Evolutionary conservation across 2,797 vertebrate genomes (phyloP).

Genomic region (Lagorchestes hirsutus): DNA sequence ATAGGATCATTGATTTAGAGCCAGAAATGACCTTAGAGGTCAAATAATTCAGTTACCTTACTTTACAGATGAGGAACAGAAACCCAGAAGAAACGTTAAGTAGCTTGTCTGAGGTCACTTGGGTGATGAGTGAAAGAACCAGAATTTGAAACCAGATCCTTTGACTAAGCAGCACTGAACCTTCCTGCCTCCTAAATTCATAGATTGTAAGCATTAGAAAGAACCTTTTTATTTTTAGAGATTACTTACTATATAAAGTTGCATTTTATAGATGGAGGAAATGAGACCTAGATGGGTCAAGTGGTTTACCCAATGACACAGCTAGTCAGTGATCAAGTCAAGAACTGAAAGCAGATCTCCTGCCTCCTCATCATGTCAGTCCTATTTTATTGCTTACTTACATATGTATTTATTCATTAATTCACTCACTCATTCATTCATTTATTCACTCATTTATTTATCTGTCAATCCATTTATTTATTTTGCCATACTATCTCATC

Average conservation of each 20-base stretch:
- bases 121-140: background rate
- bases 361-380: background rate
- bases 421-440: background rate
- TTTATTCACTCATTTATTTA: background rate
- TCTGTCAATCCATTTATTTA: background rate
- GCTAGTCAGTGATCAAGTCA: background rate
- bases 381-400: background rate
- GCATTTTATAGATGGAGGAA: background rate
- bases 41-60: background rate
- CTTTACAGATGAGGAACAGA: background rate
- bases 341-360: background rate
- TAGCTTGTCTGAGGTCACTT: background rate
- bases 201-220: background rate
- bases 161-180: background rate
- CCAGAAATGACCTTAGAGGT: background rate
- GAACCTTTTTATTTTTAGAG: background rate
- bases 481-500: background rate
- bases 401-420: background rate
- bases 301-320: background rate
- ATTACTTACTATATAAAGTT: background rate
- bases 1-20: background rate
- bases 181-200: background rate
- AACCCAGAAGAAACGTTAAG: background rate
- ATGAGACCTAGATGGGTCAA: background rate
- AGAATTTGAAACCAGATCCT: background rate